Percentiles rank a stretch among this genome's conserved stretches.
phyloP scores from a whole-genome alignment of 2,113 vertebrate species.

The Nerophis lumbriciformis region DNA sequence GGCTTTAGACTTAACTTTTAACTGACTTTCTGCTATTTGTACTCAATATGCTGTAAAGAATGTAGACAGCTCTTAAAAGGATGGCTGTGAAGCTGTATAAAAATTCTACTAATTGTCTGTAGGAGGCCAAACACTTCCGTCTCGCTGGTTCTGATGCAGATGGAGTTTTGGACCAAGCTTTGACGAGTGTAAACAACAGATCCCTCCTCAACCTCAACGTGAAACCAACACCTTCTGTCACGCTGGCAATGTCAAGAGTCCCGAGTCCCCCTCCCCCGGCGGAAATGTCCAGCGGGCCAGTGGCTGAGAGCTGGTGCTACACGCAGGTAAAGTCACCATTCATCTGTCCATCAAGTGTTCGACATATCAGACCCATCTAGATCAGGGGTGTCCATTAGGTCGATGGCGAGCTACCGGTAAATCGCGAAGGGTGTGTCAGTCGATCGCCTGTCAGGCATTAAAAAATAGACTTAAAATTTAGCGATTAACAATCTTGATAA shows the following conservation, averaged over 20 bases:
- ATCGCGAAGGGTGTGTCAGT: too few relatives aligned
- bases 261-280: slow-evolving; percentile 97
- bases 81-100: too few relatives aligned
- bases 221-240: slow-evolving; percentile 54
- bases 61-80: too few relatives aligned
- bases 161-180: slow-evolving; percentile 35
- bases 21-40: too few relatives aligned
- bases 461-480: too few relatives aligned
- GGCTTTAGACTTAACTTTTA: too few relatives aligned
- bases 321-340: slow-evolving; percentile 77
- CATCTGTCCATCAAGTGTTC: background rate
- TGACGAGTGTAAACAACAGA: slow-evolving; percentile 43
- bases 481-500: too few relatives aligned
- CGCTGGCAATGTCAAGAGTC: slow-evolving; percentile 98
- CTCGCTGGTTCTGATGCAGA: slow-evolving; percentile 40
- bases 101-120: slow-evolving; percentile 3
- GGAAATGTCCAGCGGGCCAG: slow-evolving; percentile 97
- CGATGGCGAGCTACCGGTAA: too few relatives aligned
- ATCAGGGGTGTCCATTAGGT: too few relatives aligned
- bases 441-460: too few relatives aligned
- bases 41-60: too few relatives aligned
- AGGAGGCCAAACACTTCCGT: slow-evolving; percentile 52
- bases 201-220: slow-evolving; percentile 36
- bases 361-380: too few relatives aligned
- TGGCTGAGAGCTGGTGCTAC: slow-evolving; percentile 99